Evolutionary conservation across 2,888 invertebrate species (phyloP), one percentile per base, ranked within the genome.

Genomic region (Hydroisotoma schaefferi): DNA sequence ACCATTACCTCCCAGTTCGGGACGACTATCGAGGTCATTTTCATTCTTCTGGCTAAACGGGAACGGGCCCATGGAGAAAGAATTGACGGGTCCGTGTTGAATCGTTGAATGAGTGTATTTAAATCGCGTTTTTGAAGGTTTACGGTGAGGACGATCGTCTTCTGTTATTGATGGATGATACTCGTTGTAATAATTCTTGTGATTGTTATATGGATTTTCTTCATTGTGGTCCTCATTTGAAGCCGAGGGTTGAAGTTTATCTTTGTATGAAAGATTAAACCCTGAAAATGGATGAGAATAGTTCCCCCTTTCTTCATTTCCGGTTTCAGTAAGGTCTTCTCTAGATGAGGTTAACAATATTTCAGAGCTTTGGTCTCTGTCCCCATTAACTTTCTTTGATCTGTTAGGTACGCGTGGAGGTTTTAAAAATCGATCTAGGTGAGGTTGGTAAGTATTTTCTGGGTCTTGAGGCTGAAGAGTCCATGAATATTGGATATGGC

Each of bases 401-500:
- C n/a, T 15, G n/a, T 40, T 20, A 15, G 20, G 20, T 15, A 18
- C 8, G 20, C n/a, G 5, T 40, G 62, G 62, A 1, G 62, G 62
- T 2, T 49, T 27, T 1, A 62, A 40, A 25, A 51, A 62, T 12
- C 22, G 25, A 25, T 62, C 51, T 15, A 47, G 22, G 47, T 62
- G 57, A 0, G 58, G 57, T 20, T 58, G 53, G 51, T 58, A 62
- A 1, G 62, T 62, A 18, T 62, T 58, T 28, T 55, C 55, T 12
- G 62, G 62, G 5, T 57, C 57, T 51, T 57, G 62, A 4, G 18
- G 18, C 15, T 26, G 4, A 10, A 28, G 15, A 5, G 15, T 5
- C 40, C 40, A 40, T 5, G 40, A 40, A 40, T 18, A 15, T 20
- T 40, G 40, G 5, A 3, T 27, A 5, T 27, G 29, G n/a, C 18